Evolutionary conservation across 2,113 vertebrate genomes (phyloP).

Genomic region (Caloenas nicobarica): DNA sequence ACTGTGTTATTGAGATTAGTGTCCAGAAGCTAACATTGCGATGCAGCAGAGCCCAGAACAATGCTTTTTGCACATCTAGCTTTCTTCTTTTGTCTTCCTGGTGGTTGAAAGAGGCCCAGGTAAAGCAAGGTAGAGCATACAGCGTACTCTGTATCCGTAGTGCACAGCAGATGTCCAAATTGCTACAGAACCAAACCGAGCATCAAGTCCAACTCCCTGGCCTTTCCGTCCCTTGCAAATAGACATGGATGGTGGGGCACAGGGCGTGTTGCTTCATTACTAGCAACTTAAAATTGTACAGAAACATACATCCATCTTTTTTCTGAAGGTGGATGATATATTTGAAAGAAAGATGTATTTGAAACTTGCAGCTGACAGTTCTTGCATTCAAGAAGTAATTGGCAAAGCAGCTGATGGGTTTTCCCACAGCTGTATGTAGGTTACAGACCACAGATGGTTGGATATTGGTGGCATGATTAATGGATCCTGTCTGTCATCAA

Average conservation of each 20-base stretch:
- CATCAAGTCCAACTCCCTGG: not conserved
- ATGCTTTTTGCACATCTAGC: not conserved
- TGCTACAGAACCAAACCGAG: not conserved
- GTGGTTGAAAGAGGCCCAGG: not conserved
- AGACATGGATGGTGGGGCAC: not conserved
- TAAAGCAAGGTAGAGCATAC: not conserved
- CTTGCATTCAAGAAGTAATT: not conserved
- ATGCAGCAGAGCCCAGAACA: not conserved
- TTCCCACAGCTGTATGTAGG: not conserved
- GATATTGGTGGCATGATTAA: not conserved
- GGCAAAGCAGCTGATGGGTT: not conserved
- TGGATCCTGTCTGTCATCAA: not conserved
- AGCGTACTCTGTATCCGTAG: not conserved
- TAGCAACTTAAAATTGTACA: not conserved
- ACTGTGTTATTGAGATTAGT: not conserved
- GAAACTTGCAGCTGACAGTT: not conserved
- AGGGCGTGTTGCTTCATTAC: not conserved
- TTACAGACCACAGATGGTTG: not conserved
- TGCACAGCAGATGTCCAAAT: no score
- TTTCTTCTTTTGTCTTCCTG: not conserved
- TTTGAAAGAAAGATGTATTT: not conserved
- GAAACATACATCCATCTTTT: not conserved
- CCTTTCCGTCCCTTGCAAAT: not conserved
- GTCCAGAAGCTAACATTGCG: not conserved
- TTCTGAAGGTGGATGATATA: not conserved